Conservation (phyloP, 2,797 vertebrate genomes). For the Meriones psammophilus region DNA sequence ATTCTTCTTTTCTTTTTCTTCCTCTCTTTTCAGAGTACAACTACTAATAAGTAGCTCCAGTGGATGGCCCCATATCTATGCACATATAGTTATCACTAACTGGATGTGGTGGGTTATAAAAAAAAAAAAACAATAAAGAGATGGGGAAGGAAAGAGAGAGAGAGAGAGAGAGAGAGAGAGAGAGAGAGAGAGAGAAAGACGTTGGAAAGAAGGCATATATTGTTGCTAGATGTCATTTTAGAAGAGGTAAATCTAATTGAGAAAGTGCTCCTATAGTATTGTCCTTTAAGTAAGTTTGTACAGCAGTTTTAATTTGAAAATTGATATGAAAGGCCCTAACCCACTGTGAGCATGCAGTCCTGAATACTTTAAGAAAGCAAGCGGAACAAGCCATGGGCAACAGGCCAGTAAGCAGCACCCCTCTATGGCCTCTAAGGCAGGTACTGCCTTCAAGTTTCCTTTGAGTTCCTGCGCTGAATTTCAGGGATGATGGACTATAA, state of each 20-base stretch:
- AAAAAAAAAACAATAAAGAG: not conserved
- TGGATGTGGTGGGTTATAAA: not conserved
- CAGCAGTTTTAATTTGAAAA: not conserved
- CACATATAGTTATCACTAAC: not conserved
- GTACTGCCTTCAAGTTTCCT: not conserved
- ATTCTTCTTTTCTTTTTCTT: not conserved
- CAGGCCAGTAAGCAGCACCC: not conserved
- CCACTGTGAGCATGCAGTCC: not conserved
- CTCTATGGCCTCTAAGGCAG: not conserved
- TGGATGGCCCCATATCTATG: not conserved
- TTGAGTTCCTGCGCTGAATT: not conserved
- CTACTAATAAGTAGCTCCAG: not conserved
- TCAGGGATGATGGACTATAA: not conserved
- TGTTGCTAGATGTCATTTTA: not conserved
- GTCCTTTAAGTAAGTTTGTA: not conserved
- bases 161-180: not conserved
- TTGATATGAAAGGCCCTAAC: not conserved
- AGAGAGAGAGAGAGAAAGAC: not conserved
- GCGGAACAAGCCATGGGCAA: not conserved
- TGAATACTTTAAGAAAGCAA: not conserved
- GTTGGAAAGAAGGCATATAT: not conserved
- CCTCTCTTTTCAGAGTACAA: not conserved
- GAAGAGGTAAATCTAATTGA: not conserved
- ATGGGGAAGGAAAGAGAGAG: too few species aligned
- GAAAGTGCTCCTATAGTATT: not conserved